A percentile compares a stretch with the other conserved stretches of the same genome.
Conservation (phyloP, 2,113 vertebrate genomes). For the Dunckerocampus dactyliophorus region DNA sequence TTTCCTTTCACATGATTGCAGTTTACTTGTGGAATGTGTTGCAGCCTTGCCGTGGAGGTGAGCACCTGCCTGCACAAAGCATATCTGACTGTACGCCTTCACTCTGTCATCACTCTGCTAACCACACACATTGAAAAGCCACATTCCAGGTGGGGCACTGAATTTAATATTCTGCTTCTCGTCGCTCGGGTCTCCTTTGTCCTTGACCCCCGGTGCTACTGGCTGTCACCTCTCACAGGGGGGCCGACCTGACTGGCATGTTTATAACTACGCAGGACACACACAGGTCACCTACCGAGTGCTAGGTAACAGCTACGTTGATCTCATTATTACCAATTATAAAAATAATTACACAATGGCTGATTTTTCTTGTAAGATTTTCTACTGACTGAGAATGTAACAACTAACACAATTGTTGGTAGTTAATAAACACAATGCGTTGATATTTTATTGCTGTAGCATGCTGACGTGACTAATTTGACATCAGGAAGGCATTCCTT, state of each 20-base stretch:
- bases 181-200: conserved; percentile 40
- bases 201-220: conserved; percentile 55
- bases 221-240: conserved; percentile 31
- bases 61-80: conserved; percentile 36
- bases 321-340: neutral
- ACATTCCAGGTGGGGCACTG: conserved; percentile 60
- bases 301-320: conserved; percentile 21
- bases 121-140: conserved; percentile 49
- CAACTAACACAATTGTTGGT: no score
- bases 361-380: no score
- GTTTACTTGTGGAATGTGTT: conserved; percentile 62
- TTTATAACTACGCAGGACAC: conserved; percentile 43
- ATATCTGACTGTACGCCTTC: conserved; percentile 47
- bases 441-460: no score
- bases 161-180: conserved; percentile 62
- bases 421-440: no score
- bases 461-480: no score
- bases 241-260: conserved; percentile 40
- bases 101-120: conserved; percentile 51
- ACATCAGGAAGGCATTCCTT: no score
- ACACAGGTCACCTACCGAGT: conserved; percentile 11
- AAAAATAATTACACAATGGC: neutral
- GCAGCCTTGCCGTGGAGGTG: conserved; percentile 41
- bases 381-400: no score
- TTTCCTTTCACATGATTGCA: conserved; percentile 5